Percentiles rank a stretch among this genome's conserved stretches.
These are phyloP conservation scores for Formica selysi DNA, from an alignment of 1,140 invertebrate species.

Conservation along the genomic window DNA sequence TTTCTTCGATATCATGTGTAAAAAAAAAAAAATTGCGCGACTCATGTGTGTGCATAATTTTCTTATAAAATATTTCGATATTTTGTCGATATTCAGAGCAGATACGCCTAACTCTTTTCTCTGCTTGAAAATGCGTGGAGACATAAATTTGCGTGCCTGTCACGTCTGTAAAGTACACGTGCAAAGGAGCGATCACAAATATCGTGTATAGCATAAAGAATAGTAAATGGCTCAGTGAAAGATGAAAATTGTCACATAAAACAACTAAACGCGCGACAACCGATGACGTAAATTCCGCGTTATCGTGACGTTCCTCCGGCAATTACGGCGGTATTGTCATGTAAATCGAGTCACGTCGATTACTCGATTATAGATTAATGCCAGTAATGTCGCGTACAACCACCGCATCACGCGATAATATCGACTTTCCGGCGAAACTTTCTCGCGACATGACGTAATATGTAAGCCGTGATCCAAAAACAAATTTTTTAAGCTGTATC, in stretches of 20 bases:
- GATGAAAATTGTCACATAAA: slow-evolving; percentile 32
- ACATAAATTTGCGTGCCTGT: slow-evolving; percentile 11
- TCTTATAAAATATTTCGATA: slow-evolving; percentile 1
- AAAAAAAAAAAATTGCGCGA: background rate
- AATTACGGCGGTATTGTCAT: slow-evolving; percentile 23
- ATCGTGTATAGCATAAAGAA: slow-evolving; percentile 40
- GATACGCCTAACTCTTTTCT: background rate
- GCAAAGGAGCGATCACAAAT: slow-evolving; percentile 21
- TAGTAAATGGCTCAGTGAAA: background rate
- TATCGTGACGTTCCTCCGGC: slow-evolving; percentile 39
- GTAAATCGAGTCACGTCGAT: slow-evolving; percentile 42
- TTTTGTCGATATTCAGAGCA: slow-evolving; percentile 7
- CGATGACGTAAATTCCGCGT: slow-evolving; percentile 12
- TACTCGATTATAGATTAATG: slow-evolving; percentile 46
- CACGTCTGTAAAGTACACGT: slow-evolving; percentile 17
- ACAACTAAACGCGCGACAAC: background rate
- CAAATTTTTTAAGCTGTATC: slow-evolving; percentile 42
- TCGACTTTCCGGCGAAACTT: slow-evolving; percentile 1
- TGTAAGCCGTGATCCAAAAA: background rate
- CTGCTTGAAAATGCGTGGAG: background rate
- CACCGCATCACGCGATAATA: slow-evolving; percentile 45
- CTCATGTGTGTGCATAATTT: background rate
- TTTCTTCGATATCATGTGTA: background rate
- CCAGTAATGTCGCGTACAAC: slow-evolving; percentile 28
- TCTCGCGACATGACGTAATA: background rate